phyloP scores from a whole-genome alignment of 2,888 invertebrate species.

The Taphrorychus bicolor region DNA sequence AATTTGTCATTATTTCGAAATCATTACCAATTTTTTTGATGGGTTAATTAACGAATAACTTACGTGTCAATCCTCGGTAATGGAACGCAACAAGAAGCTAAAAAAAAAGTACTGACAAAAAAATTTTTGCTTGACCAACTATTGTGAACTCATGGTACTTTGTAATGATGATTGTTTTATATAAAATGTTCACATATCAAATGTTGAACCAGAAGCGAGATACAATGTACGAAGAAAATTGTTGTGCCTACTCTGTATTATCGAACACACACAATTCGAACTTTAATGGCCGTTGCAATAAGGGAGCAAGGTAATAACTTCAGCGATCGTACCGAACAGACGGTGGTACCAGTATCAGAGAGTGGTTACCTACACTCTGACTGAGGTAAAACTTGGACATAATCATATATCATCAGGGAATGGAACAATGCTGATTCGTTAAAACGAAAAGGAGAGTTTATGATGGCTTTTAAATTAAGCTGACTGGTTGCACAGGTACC shows the following conservation, averaged over 20 bases:
- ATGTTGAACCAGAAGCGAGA: too few species aligned
- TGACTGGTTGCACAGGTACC: neutral
- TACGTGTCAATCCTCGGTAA: neutral
- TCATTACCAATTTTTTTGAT: neutral
- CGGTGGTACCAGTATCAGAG: neutral
- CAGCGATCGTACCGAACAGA: neutral
- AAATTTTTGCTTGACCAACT: too few species aligned
- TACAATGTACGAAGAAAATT: too few species aligned
- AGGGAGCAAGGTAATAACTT: conserved; percentile 4
- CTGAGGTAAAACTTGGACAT: conserved; percentile 2
- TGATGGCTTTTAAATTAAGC: neutral
- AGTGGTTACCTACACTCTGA: neutral
- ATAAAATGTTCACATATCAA: too few species aligned
- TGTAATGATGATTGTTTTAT: too few species aligned
- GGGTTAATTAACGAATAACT: neutral
- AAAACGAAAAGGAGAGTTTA: neutral
- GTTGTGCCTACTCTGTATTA: too few species aligned
- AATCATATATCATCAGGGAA: neutral
- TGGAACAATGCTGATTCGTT: conserved; percentile 3
- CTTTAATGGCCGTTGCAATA: neutral
- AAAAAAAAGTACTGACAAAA: too few species aligned
- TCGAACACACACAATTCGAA: too few species aligned
- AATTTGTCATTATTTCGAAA: neutral
- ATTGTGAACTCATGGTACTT: too few species aligned
- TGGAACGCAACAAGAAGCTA: too few species aligned